Conservation (phyloP, 1,140 invertebrate species). For the Polypedilum pembai region DNA sequence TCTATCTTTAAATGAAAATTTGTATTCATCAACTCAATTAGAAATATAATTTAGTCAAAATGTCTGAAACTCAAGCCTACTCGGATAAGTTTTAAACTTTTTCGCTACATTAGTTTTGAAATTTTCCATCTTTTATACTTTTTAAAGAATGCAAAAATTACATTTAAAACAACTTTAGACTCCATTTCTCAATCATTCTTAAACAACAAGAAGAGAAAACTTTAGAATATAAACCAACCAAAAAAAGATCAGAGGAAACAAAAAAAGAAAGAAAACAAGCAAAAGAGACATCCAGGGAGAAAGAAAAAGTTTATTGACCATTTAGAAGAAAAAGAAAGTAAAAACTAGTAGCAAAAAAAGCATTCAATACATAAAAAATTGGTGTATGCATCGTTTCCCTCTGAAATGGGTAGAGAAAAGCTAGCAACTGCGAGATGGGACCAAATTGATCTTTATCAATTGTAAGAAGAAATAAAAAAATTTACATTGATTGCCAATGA, state of each 20-base stretch:
- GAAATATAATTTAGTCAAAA: no score
- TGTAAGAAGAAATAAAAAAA: neutral
- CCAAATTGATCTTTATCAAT: neutral
- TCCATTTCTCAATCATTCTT: neutral
- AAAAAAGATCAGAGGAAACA: neutral
- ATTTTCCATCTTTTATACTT: no score
- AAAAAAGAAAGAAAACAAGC: neutral
- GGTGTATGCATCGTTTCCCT: neutral
- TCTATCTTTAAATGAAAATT: no score
- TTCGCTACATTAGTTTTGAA: no score
- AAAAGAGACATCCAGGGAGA: neutral
- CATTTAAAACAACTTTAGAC: neutral
- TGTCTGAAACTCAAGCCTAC: no score
- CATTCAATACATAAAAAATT: neutral
- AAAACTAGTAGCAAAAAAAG: neutral
- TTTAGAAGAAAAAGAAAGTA: no score
- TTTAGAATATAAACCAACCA: neutral
- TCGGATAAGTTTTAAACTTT: no score
- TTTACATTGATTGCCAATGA: constrained; percentile 9
- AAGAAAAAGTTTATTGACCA: constrained; percentile 26
- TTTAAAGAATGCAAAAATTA: no score
- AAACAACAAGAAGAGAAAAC: neutral
- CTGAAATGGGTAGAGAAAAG: neutral
- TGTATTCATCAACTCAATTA: no score
- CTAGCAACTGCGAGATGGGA: neutral